Evolutionary conservation across 2,888 invertebrate genomes (phyloP).

Genomic region (Cryptocephalus moraei): DNA sequence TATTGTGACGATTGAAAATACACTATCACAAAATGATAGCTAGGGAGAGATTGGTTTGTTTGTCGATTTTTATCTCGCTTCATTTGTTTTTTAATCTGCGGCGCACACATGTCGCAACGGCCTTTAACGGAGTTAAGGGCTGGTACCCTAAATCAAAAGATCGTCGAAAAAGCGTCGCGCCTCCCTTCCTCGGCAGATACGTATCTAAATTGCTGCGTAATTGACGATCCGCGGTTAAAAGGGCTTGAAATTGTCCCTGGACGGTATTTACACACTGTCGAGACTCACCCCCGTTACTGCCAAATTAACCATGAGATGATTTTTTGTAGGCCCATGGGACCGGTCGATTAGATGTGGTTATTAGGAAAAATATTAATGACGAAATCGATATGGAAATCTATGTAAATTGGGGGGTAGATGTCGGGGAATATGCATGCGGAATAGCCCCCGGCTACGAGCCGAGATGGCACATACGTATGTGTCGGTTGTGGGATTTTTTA

Average conservation of each 20-base stretch:
- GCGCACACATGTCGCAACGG: too few relatives aligned
- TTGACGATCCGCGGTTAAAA: constrained; percentile 39
- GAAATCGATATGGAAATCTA: constrained; percentile 20
- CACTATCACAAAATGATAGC: too few relatives aligned
- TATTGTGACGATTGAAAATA: too few relatives aligned
- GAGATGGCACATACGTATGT: background rate
- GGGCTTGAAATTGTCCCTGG: constrained; percentile 40
- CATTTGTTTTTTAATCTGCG: too few relatives aligned
- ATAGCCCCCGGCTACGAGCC: too few relatives aligned
- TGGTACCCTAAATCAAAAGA: too few relatives aligned
- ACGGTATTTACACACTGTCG: constrained; percentile 31
- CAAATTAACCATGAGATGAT: constrained; percentile 37
- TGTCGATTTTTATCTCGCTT: too few relatives aligned
- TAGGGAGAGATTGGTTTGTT: too few relatives aligned
- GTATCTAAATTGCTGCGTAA: constrained; percentile 40
- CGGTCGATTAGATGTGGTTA: constrained; percentile 22
- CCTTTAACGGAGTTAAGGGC: too few relatives aligned
- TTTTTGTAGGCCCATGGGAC: constrained; percentile 18
- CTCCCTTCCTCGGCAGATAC: constrained; percentile 26
- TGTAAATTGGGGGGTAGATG: constrained; percentile 16
- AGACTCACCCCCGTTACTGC: constrained; percentile 26
- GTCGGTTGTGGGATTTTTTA: constrained; percentile 1
- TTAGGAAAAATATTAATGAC: constrained; percentile 19
- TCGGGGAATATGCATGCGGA: background rate
- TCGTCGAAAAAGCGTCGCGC: background rate